Evolutionary conservation across 2,113 vertebrate genomes (phyloP).

Genomic region (Puntigrus tetrazona): DNA sequence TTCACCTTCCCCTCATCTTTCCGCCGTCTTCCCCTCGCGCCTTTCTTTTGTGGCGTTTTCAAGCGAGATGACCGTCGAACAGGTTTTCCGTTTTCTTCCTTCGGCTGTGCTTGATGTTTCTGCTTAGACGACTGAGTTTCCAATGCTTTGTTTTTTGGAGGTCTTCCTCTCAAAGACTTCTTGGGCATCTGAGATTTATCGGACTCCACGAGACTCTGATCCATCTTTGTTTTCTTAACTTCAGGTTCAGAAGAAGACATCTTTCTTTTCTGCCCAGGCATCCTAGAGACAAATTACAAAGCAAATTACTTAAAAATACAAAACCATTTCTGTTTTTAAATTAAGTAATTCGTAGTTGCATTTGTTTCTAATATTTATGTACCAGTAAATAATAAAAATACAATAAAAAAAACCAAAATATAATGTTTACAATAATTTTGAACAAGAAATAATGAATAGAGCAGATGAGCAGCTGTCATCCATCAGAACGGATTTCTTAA

Average conservation of each 20-base stretch:
- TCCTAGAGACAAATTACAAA: slow-evolving; percentile 61
- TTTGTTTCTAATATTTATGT: neutral
- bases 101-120: slow-evolving; percentile 55
- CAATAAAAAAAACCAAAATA: too few species aligned
- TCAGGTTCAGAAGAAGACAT: slow-evolving; percentile 64
- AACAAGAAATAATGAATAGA: neutral
- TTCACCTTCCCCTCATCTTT: slow-evolving; percentile 39
- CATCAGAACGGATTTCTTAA: neutral
- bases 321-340: neutral
- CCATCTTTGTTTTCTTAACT: slow-evolving; percentile 69
- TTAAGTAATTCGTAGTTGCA: too few species aligned
- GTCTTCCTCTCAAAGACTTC: slow-evolving; percentile 59
- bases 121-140: slow-evolving; percentile 65
- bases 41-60: slow-evolving; percentile 60
- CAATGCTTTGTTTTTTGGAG: slow-evolving; percentile 56
- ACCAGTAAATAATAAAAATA: neutral
- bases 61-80: slow-evolving; percentile 55
- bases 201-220: slow-evolving; percentile 61
- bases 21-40: slow-evolving; percentile 57
- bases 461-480: neutral
- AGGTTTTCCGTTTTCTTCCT: slow-evolving; percentile 58
- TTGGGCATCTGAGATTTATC: slow-evolving; percentile 57
- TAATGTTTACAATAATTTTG: too few species aligned
- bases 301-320: slow-evolving; percentile 11
- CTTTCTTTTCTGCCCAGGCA: slow-evolving; percentile 76